Conservation (phyloP, 2,888 invertebrate genomes). For the Pseudolycoriella hygida region DNA sequence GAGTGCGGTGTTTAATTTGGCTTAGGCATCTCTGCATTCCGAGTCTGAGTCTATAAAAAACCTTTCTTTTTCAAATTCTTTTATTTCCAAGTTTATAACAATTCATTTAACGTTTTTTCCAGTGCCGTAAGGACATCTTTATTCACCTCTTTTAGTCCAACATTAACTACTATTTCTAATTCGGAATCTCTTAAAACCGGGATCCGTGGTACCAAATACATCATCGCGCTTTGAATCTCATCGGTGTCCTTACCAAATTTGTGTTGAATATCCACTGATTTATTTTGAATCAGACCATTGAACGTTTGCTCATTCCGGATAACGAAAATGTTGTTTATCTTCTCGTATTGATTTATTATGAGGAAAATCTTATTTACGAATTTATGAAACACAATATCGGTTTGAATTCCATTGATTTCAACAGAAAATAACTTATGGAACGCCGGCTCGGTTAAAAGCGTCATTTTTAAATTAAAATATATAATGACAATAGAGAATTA, state of each 20-base stretch:
- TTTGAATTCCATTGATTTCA: constrained; percentile 4
- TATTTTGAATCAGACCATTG: not conserved
- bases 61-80: no score
- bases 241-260: constrained; percentile 5
- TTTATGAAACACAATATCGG: constrained; percentile 4
- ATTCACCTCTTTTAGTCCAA: constrained; percentile 3
- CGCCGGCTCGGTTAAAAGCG: not conserved
- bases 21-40: no score
- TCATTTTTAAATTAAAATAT: no score
- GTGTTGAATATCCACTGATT: constrained; percentile 3
- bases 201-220: not conserved
- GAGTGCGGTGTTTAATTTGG: no score
- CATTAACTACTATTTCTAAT: not conserved
- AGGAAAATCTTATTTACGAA: constrained; percentile 2
- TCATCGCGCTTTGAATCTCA: constrained; percentile 4
- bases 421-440: not conserved
- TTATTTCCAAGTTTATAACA: no score
- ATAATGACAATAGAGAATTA: no score
- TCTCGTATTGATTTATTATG: constrained; percentile 5
- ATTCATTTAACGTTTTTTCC: no score
- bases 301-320: constrained; percentile 1
- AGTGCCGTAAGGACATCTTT: not conserved
- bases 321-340: constrained; percentile 4
- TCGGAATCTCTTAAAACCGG: not conserved
- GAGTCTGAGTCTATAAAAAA: no score